Evolutionary conservation across 1,140 invertebrate species (phyloP).

Genomic region (Pseudomyrmex concolor): DNA sequence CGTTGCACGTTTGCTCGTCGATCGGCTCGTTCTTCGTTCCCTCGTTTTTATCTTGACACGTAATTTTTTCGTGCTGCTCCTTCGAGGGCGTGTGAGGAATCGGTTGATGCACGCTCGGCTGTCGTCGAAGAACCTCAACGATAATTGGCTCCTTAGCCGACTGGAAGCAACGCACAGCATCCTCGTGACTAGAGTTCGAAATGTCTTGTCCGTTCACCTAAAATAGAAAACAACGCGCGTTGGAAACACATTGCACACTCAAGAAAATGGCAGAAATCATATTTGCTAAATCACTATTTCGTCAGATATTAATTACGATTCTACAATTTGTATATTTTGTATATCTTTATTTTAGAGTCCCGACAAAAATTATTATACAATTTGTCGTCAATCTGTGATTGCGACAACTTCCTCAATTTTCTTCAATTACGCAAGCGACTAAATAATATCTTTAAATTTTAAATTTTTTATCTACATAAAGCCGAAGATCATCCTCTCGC

Average conservation of each 20-base stretch:
- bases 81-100: slow-evolving; percentile 69
- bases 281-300: too few relatives aligned
- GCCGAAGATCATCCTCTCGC: too few relatives aligned
- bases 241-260: neutral
- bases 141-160: slow-evolving; percentile 90
- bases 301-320: too few relatives aligned
- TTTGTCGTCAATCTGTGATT: too few relatives aligned
- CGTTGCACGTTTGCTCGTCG: slow-evolving; percentile 64
- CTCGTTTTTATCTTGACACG: slow-evolving; percentile 56
- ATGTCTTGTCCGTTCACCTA: slow-evolving; percentile 91
- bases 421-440: too few relatives aligned
- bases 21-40: slow-evolving; percentile 57
- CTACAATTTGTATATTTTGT: too few relatives aligned
- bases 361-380: too few relatives aligned
- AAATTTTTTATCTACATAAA: too few relatives aligned
- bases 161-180: slow-evolving; percentile 90
- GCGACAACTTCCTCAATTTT: too few relatives aligned
- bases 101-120: slow-evolving; percentile 74
- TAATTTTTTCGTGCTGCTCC: slow-evolving; percentile 68
- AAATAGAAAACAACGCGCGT: slow-evolving; percentile 46
- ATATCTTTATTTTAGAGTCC: neutral
- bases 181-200: slow-evolving; percentile 88
- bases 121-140: slow-evolving; percentile 88
- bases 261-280: too few relatives aligned
- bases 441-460: too few relatives aligned